A percentile compares a stretch with the other conserved stretches of the same genome.
These are phyloP conservation scores for Lepidothrix coronata DNA, from an alignment of 2,113 vertebrate genomes.

Conservation along the genomic window DNA sequence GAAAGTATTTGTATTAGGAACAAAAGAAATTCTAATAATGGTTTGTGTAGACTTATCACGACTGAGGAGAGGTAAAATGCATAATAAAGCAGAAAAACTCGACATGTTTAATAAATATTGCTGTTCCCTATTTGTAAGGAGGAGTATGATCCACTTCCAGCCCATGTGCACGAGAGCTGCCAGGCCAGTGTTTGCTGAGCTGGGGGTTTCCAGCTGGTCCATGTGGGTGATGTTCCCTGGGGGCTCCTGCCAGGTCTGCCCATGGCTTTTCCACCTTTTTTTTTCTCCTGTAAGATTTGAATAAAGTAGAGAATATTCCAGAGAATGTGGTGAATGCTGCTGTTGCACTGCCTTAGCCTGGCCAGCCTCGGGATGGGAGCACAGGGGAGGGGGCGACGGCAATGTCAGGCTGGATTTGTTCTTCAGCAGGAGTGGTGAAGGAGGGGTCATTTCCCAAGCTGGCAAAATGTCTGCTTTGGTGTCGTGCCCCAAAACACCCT, in stretches of 20 bases:
- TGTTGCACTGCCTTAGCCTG: neutral
- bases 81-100: slow-evolving; percentile 56
- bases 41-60: slow-evolving; percentile 52
- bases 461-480: neutral
- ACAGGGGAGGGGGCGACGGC: fast-evolving
- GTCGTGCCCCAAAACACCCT: neutral
- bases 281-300: neutral
- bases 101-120: slow-evolving; percentile 65
- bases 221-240: fast-evolving
- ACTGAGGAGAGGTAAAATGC: slow-evolving; percentile 40
- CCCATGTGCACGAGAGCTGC: neutral
- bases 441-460: fast-evolving
- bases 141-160: neutral
- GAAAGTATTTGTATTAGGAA: slow-evolving; percentile 54
- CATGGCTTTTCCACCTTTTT: fast-evolving
- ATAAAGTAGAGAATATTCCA: neutral
- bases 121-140: slow-evolving; percentile 4
- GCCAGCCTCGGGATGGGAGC: fast-evolving
- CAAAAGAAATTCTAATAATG: slow-evolving; percentile 69
- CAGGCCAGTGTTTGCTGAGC: neutral
- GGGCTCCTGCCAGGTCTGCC: fast-evolving
- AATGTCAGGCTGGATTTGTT: neutral
- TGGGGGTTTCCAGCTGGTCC: neutral
- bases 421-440: neutral
- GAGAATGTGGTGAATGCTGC: neutral